phyloP scores from a whole-genome alignment of 2,797 vertebrate species.

The Orientallactaga sibirica region DNA sequence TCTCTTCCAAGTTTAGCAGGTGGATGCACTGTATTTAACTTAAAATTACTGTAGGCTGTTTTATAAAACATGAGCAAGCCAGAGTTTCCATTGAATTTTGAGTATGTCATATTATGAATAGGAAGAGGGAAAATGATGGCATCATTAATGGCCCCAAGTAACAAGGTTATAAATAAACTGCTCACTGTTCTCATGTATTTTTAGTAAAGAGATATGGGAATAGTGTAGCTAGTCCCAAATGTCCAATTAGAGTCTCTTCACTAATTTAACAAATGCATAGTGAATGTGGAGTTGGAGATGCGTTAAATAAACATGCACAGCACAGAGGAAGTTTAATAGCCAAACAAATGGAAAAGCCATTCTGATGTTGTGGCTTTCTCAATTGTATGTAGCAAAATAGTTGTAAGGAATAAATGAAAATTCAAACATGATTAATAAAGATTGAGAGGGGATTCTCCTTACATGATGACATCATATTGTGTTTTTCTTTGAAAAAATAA shows the following conservation, averaged over 20 bases:
- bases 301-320: constrained; percentile 86
- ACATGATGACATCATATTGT: constrained; percentile 37
- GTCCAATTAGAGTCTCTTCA: constrained; percentile 88
- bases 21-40: constrained; percentile 80
- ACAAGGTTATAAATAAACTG: constrained; percentile 86
- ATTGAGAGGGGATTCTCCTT: constrained; percentile 44
- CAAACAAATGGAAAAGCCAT: constrained; percentile 84
- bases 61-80: constrained; percentile 78
- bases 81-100: constrained; percentile 75
- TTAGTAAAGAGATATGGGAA: constrained; percentile 86
- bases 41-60: constrained; percentile 75
- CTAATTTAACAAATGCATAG: constrained; percentile 86
- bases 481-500: constrained; percentile 63
- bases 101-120: constrained; percentile 80
- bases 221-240: constrained; percentile 83
- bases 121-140: constrained; percentile 65
- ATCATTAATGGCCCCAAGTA: constrained; percentile 81
- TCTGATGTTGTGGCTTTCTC: constrained; percentile 79
- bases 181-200: constrained; percentile 82
- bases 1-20: constrained; percentile 80
- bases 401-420: constrained; percentile 68
- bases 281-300: constrained; percentile 84
- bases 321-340: constrained; percentile 81
- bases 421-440: constrained; percentile 72
- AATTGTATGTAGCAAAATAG: constrained; percentile 82